phyloP scores from a whole-genome alignment of 2,797 vertebrate genomes.

The Syngnathus rostellatus region DNA sequence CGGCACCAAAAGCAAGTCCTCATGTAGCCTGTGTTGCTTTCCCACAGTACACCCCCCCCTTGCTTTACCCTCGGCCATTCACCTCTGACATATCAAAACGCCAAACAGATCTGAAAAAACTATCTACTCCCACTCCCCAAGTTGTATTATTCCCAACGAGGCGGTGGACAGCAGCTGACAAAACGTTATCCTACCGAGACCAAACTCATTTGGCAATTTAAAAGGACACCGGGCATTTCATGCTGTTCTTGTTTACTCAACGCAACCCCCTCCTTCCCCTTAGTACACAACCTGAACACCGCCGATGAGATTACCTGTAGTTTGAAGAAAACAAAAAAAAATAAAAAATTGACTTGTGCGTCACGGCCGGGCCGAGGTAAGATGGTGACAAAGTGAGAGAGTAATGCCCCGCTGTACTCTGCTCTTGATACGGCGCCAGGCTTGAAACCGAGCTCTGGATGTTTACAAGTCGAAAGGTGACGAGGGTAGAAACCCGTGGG shows the following conservation, averaged over 20 bases:
- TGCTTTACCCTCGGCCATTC: constrained; percentile 49
- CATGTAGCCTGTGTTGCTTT: constrained; percentile 33
- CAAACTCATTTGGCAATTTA: constrained; percentile 56
- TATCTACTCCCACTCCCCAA: constrained; percentile 6
- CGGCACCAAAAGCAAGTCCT: constrained; percentile 57
- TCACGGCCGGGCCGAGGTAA: constrained; percentile 45
- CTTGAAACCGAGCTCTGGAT: constrained; percentile 63
- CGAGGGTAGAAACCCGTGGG: constrained; percentile 71
- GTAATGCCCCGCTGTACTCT: constrained; percentile 57
- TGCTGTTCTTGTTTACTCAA: constrained; percentile 12
- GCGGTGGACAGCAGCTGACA: constrained; percentile 56
- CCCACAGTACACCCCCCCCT: constrained; percentile 25
- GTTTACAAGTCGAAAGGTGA: constrained; percentile 67
- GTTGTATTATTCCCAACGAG: constrained; percentile 37
- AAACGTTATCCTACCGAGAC: constrained; percentile 57
- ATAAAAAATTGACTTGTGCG: constrained; percentile 33
- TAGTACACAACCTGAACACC: background rate
- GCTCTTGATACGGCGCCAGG: constrained; percentile 53
- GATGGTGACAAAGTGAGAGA: constrained; percentile 54
- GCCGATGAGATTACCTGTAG: constrained; percentile 33
- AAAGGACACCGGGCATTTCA: constrained; percentile 19
- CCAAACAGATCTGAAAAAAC: constrained; percentile 4
- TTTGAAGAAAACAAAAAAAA: background rate
- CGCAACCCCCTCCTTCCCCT: background rate
- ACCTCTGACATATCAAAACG: constrained; percentile 68